Percentiles rank a stretch among this genome's conserved stretches.
Evolutionary conservation across 2,113 vertebrate species (phyloP).

Genomic region (Tenrec ecaudatus): DNA sequence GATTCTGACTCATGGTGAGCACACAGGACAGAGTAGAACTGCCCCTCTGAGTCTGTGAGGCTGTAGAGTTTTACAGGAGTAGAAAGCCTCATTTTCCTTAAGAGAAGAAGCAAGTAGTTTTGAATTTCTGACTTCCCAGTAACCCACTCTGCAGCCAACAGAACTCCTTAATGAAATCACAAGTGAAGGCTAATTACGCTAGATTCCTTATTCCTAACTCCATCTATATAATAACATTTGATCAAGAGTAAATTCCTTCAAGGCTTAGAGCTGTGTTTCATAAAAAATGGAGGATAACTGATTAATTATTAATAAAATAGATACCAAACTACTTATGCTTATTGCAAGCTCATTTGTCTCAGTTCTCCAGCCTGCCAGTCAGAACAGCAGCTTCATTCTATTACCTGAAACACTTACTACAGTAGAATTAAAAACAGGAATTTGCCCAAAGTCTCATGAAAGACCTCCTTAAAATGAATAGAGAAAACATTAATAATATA

Average conservation of each 20-base stretch:
- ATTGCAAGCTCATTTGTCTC: neutral
- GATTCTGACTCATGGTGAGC: too few relatives aligned
- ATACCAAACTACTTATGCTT: neutral
- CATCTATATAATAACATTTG: neutral
- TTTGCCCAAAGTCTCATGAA: neutral
- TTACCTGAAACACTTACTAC: neutral
- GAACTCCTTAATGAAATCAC: neutral
- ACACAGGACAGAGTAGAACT: too few relatives aligned
- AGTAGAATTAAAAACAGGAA: slow-evolving; percentile 1
- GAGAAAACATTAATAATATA: slow-evolving; percentile 1
- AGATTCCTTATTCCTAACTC: neutral
- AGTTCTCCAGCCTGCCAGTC: neutral
- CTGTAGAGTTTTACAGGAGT: too few relatives aligned
- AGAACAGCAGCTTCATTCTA: neutral
- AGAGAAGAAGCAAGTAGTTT: too few relatives aligned
- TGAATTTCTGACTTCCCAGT: too few relatives aligned
- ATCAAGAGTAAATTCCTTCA: neutral
- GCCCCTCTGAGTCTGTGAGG: too few relatives aligned
- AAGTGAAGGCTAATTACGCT: neutral
- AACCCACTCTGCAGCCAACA: too few relatives aligned
- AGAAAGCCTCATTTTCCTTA: too few relatives aligned
- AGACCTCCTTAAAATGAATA: slow-evolving; percentile 36
- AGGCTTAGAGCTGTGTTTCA: neutral
- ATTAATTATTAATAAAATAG: slow-evolving; percentile 27
- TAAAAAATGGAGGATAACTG: neutral